Evolutionary conservation across 2,113 vertebrate genomes (phyloP).

Genomic region (Oreochromis tanganicae): DNA sequence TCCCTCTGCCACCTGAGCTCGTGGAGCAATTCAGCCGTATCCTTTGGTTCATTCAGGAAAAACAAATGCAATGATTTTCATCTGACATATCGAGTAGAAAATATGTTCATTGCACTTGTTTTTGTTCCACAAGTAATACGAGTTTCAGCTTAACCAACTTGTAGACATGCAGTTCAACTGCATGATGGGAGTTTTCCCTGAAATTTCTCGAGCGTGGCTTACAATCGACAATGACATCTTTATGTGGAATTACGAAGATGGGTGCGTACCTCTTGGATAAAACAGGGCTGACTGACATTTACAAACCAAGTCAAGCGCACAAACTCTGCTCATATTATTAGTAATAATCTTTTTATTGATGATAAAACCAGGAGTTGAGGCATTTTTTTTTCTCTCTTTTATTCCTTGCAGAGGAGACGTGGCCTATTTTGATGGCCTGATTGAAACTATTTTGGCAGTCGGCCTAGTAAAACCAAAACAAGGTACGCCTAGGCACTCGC

Average conservation of each 20-base stretch:
- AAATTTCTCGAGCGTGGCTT: conserved; percentile 93
- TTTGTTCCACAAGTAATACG: background rate
- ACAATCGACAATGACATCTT: conserved; percentile 98
- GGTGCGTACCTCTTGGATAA: conserved; percentile 68
- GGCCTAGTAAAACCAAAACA: conserved; percentile 92
- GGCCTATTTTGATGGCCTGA: conserved; percentile 94
- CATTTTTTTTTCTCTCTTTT: background rate
- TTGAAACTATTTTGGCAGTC: conserved; percentile 96
- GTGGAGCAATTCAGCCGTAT: conserved; percentile 99
- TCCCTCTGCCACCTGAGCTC: conserved; percentile 92
- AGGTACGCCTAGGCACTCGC: conserved; percentile 68
- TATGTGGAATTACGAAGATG: conserved; percentile 98
- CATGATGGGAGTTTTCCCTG: conserved; percentile 98
- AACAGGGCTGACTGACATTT: background rate
- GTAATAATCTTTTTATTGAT: background rate
- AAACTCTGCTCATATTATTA: background rate
- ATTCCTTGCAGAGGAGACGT: conserved; percentile 82
- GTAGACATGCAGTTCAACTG: conserved; percentile 99
- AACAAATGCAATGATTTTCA: background rate
- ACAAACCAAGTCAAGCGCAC: background rate
- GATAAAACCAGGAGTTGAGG: background rate
- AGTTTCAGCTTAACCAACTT: conserved; percentile 67
- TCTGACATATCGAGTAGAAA: background rate
- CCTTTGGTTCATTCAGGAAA: conserved; percentile 52
- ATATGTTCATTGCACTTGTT: background rate